phyloP scores from a whole-genome alignment of 1,140 invertebrate species.

The Micrasema longulum region DNA sequence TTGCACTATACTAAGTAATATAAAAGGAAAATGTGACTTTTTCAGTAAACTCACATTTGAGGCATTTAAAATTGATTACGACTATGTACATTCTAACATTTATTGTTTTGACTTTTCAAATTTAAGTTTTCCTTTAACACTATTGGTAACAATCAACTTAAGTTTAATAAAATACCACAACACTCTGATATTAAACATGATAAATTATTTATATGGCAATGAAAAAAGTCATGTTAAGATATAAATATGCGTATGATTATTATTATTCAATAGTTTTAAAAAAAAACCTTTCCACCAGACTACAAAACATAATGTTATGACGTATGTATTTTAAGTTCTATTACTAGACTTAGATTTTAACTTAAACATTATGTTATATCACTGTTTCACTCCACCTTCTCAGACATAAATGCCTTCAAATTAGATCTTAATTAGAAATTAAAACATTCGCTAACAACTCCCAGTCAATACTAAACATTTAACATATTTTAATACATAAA shows the following conservation, averaged over 20 bases:
- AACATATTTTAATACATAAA: no score
- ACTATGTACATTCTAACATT: background rate
- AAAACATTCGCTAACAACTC: background rate
- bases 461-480: background rate
- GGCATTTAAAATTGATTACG: no score
- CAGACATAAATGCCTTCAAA: slow-evolving; percentile 20
- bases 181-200: slow-evolving; percentile 11
- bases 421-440: no score
- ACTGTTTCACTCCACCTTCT: slow-evolving; percentile 4
- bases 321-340: slow-evolving; percentile 2
- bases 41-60: no score
- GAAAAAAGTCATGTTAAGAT: slow-evolving; percentile 10
- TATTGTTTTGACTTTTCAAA: background rate
- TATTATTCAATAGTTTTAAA: slow-evolving; percentile 19
- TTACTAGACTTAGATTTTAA: slow-evolving; percentile 1
- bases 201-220: slow-evolving; percentile 25
- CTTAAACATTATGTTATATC: slow-evolving; percentile 30
- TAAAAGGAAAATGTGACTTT: no score
- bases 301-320: slow-evolving; percentile 20
- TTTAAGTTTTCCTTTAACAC: background rate
- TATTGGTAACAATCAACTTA: slow-evolving; percentile 26
- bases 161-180: slow-evolving; percentile 18
- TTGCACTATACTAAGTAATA: no score
- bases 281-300: slow-evolving; percentile 28
- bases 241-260: slow-evolving; percentile 5